Base-by-base conservation (phyloP, 92 coral and sea anemone genomes). In the Micromussa lordhowensis region DNA sequence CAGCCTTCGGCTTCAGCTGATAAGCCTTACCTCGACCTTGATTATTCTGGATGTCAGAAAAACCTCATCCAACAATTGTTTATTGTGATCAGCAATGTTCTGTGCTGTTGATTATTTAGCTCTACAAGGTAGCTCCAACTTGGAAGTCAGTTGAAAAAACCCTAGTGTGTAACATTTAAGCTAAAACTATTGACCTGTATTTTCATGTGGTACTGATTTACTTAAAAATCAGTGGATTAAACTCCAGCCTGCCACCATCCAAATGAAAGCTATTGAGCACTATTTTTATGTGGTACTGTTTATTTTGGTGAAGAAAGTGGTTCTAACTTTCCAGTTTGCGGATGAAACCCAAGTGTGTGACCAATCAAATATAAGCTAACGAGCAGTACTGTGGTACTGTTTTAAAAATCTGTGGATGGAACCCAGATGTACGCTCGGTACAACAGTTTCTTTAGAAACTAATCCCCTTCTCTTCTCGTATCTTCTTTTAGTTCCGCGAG, bases 401-500 rank as follows among this genome's bases (percentile, higher is more conserved):
- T 40, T 40, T 0, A 40, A 40, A 40, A 3, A 5, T 40, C 48
- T 40, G 48, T 40, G 48, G 48, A 40, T 5, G 48, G 48, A 40
- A 40, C 48, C 48, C 8, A 40, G 48, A 40, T 40, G 0, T 40
- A 40, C 48, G 48, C 48, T n/a, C 29, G 8, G 0, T 22, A 21
- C 68, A 61, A 61, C 10, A 61, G 68, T 69, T 69, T 69, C 75
- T n/a, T 0, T 40, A 32, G 81, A 18, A 26, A 29, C 13, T 79
- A 14, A 64, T 72, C 35, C 49, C 71, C 18, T 16, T 38, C 5
- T 21, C 32, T 32, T 34, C 54, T 68, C 35, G n/a, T n/a, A 51
- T 87, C 57, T 68, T 32, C 10, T 89, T 89, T 48, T 90, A 97
- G 99, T 96, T 96, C 93, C 98, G 99, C 75, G 98, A 94, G 69